Conservation (phyloP, 2,888 invertebrate species). For the Agriotes lineatus region DNA sequence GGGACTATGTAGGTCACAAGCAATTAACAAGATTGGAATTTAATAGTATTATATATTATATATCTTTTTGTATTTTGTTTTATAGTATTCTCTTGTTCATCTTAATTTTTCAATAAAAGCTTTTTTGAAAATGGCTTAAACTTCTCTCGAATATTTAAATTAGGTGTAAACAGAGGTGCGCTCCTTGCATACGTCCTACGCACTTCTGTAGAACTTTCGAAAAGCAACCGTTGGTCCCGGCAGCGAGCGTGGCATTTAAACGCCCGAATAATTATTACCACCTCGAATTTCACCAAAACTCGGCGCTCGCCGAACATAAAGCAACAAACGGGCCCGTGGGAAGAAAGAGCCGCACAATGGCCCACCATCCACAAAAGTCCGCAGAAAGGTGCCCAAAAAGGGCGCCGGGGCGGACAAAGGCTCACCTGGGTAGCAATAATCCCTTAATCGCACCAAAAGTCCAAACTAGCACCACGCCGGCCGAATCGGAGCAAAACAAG, state of each 20-base stretch:
- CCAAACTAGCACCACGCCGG: background rate
- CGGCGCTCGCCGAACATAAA: background rate
- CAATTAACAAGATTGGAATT: background rate
- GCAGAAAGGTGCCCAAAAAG: too few relatives aligned
- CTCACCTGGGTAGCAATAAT: background rate
- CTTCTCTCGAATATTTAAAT: too few relatives aligned
- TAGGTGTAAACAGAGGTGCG: background rate
- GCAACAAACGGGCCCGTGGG: background rate
- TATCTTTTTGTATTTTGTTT: too few relatives aligned
- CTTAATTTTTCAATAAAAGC: too few relatives aligned
- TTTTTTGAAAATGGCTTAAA: too few relatives aligned
- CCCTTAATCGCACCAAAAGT: constrained; percentile 1
- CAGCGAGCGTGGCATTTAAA: background rate
- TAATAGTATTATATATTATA: background rate
- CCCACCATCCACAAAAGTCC: too few relatives aligned
- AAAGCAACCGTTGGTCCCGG: background rate
- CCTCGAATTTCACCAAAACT: background rate
- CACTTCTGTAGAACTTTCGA: constrained; percentile 5
- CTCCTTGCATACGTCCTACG: background rate
- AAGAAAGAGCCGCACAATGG: background rate
- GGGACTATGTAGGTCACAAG: background rate
- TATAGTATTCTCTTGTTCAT: too few relatives aligned
- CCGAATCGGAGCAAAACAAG: constrained; percentile 11
- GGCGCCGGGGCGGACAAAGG: background rate
- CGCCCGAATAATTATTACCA: background rate